Percentiles rank a stretch among this genome's conserved stretches.
Evolutionary conservation across 2,113 vertebrate genomes (phyloP).

Genomic region (Silurus glanis): DNA sequence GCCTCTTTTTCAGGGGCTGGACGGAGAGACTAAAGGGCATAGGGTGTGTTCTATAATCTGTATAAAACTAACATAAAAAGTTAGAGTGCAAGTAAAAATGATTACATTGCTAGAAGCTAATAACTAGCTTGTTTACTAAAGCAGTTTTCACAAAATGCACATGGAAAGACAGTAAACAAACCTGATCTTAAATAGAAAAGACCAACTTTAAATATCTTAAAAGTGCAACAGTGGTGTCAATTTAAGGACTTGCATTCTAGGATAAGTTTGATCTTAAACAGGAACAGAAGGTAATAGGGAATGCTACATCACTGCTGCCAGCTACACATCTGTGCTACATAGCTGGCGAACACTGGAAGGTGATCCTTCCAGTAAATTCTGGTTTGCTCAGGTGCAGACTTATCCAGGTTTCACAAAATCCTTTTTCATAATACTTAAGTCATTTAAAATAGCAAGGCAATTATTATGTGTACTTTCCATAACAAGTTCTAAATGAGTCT

Average conservation of each 20-base stretch:
- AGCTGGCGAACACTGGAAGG: background rate
- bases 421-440: background rate
- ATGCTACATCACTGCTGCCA: constrained; percentile 3
- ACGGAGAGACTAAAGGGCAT: background rate
- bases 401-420: constrained; percentile 5
- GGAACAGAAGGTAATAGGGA: background rate
- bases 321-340: constrained; percentile 2
- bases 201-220: background rate
- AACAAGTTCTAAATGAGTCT: background rate
- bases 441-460: background rate
- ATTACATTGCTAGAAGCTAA: background rate
- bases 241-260: background rate
- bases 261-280: background rate
- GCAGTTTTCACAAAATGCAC: background rate
- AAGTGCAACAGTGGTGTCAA: background rate
- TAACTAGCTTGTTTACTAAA: background rate
- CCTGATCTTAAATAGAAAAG: background rate
- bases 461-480: background rate
- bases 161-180: background rate
- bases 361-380: background rate
- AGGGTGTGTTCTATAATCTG: background rate
- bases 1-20: background rate
- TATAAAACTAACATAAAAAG: background rate
- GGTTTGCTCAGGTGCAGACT: constrained; percentile 28
- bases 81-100: background rate